These are phyloP conservation scores for Exaiptasia diaphana DNA, from an alignment of 64 coral and sea anemone genomes.

Conservation along the genomic window DNA sequence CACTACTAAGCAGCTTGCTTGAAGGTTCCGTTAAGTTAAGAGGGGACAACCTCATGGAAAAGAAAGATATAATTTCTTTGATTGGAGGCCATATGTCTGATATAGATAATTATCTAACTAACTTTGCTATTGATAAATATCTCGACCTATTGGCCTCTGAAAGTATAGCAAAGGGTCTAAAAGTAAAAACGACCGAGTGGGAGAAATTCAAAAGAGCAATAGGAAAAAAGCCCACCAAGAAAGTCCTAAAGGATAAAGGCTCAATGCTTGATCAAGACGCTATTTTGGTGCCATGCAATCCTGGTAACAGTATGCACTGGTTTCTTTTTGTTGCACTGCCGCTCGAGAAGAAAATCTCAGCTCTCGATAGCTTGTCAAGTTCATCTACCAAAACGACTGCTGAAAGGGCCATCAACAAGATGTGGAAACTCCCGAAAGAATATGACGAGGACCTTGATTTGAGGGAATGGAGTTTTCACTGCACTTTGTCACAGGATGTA, in stretches of 20 bases:
- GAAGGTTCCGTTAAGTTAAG: conserved; percentile 22
- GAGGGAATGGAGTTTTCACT: background rate
- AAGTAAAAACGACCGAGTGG: conserved; percentile 41
- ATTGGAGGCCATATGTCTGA: background rate
- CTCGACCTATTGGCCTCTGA: conserved; percentile 29
- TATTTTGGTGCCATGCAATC: conserved; percentile 40
- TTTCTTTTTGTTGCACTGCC: conserved; percentile 28
- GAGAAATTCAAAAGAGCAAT: conserved; percentile 40
- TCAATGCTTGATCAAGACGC: conserved; percentile 30
- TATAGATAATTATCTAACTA: conserved; percentile 51
- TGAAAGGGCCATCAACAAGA: conserved; percentile 5
- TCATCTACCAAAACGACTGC: conserved; percentile 15
- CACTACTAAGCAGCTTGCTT: conserved; percentile 20
- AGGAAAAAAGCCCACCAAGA: background rate
- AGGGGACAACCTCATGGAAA: background rate
- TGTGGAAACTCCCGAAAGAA: conserved; percentile 14
- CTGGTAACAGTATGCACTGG: conserved; percentile 34
- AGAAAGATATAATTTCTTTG: conserved; percentile 29
- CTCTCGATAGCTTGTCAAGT: conserved; percentile 4
- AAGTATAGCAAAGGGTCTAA: background rate
- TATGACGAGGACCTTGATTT: background rate
- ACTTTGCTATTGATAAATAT: conserved; percentile 55
- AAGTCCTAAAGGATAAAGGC: conserved; percentile 35
- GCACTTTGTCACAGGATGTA: background rate
- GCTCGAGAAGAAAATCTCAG: background rate